Evolutionary conservation across 2,113 vertebrate genomes (phyloP), one percentile per base, ranked within the genome.

Genomic region (Pristiophorus japonicus): DNA sequence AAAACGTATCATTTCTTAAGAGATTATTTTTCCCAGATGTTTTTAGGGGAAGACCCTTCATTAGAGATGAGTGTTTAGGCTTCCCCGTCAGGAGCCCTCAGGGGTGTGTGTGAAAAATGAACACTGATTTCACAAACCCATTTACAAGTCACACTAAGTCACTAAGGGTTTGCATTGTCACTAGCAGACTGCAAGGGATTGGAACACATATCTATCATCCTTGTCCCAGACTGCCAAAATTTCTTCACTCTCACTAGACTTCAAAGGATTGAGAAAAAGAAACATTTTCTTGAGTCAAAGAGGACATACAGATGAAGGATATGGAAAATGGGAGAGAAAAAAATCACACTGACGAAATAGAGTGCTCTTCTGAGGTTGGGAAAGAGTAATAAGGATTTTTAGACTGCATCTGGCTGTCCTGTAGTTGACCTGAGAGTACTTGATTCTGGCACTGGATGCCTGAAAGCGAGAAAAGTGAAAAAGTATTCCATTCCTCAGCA

Each of bases 151-250:
- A 34, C 55, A 18, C 30, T 62, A 14, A 59, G 27, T 65, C 18
- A 63, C 62, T 38, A n/a, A 6, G 2, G 16, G 18, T 22, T 92
- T 92, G 59, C 20, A 63, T 65, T 65, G 62, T 27, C 87, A 90
- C 30, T 34, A 62, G 87, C 87, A 18, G 87, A 90, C 14, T 90
- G 24, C 11, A 92, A 92, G n/a, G 30, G 1, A 38, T 38, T 92
- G 59, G n/a, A 65, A 65, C n/a, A 42, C 88, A 92, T n/a, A 91
- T 92, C 59, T 62, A 91, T 91, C 88, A 63, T 91, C 59, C 55
- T 63, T 63, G 88, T 18, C n/a, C 59, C 59, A 38, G 59, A 22
- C 88, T 88, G 47, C 85, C 18, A 65, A 92, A 34, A 63, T n/a
- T 63, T 92, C 88, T n/a, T 65, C 38, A 42, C 88, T 34, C 34